Evolutionary conservation across 2,797 vertebrate genomes (phyloP), one percentile per base, ranked within the genome.

Genomic region (Fundulus diaphanus): DNA sequence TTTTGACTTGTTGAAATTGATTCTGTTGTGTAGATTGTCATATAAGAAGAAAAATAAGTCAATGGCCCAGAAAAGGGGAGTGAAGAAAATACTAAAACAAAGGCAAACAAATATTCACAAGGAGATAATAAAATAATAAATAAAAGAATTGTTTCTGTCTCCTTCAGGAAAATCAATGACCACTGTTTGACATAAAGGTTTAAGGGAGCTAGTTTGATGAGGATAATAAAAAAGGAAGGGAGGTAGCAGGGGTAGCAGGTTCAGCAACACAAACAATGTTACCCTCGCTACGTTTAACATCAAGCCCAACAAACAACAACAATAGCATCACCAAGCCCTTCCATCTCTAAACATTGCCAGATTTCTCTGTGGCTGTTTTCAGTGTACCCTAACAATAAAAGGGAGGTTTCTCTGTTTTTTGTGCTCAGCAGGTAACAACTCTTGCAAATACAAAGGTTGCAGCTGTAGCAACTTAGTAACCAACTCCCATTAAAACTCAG

Each of bases 331-430:
- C 88, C 83, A 74, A 66, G 86, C 78, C 75, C 40, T 54, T 86
- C 79, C 73, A 33, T 37, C 27, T 93, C 93, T 83, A 84, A 90
- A 87, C 83, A 68, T 89, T 96, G 92, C 94, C 93, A 92, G 94
- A 95, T 95, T 82, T 93, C 91, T 95, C 94, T 95, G 73, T 89
- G 92, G 87, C 84, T 86, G 73, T 79, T 79, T 77, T 80, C 82
- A 80, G 86, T 49, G 56, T 83, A 91, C 92, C 89, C 81, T 29
- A 82, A 83, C 92, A 93, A 90, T 93, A 93, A 93, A 90, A 87
- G 89, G 81, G 74, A 49, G 83, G 85, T 81, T 67, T 79, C 90
- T 79, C 72, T 79, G 72, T 88, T 92, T 93, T 91, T 86, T 13
- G 48, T 59, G 87, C 88, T 93, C 92, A 94, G 92, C 91, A 94